Percentiles rank a stretch among this genome's conserved stretches.
These are phyloP conservation scores for Eumerus sabulonum DNA, from an alignment of 2,888 invertebrate species.

Conservation along the genomic window DNA sequence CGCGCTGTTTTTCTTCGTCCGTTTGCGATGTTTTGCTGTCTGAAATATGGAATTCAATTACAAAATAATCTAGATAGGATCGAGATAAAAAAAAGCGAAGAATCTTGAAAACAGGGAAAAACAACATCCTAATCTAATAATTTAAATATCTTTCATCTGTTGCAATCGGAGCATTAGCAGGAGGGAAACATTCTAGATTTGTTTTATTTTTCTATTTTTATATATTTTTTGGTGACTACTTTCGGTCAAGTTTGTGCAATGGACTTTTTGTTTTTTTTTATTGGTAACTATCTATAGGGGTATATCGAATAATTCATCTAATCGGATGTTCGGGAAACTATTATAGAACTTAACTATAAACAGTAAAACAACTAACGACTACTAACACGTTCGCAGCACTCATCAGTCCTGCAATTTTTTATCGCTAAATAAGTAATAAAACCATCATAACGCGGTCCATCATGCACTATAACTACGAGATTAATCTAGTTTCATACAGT, in stretches of 20 bases:
- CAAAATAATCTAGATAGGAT: slow-evolving; percentile 21
- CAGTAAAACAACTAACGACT: slow-evolving; percentile 36
- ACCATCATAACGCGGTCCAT: slow-evolving; percentile 56
- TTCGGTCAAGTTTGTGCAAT: slow-evolving; percentile 29
- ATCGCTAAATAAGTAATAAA: slow-evolving; percentile 36
- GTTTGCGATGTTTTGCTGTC: slow-evolving; percentile 79
- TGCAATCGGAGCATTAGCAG: slow-evolving; percentile 26
- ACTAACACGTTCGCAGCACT: slow-evolving; percentile 37
- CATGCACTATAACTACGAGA: slow-evolving; percentile 53
- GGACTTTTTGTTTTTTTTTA: background rate
- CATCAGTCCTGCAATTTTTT: slow-evolving; percentile 27
- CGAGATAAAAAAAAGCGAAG: slow-evolving; percentile 12
- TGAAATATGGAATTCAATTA: slow-evolving; percentile 69
- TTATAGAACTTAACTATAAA: background rate
- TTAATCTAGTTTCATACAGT: slow-evolving; percentile 18
- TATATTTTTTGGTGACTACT: slow-evolving; percentile 19
- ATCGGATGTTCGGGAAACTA: too few species aligned
- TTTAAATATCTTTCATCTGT: slow-evolving; percentile 15
- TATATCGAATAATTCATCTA: too few species aligned
- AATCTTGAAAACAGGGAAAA: slow-evolving; percentile 8
- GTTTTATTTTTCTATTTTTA: too few species aligned
- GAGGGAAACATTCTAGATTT: slow-evolving; percentile 11
- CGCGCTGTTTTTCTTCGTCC: slow-evolving; percentile 79
- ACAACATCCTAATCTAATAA: slow-evolving; percentile 22
- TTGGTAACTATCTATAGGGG: slow-evolving; percentile 8